Percentiles rank a stretch among this genome's conserved stretches.
phyloP scores from a whole-genome alignment of 2,113 vertebrate genomes.

The Forbesichthys papilliferus region DNA sequence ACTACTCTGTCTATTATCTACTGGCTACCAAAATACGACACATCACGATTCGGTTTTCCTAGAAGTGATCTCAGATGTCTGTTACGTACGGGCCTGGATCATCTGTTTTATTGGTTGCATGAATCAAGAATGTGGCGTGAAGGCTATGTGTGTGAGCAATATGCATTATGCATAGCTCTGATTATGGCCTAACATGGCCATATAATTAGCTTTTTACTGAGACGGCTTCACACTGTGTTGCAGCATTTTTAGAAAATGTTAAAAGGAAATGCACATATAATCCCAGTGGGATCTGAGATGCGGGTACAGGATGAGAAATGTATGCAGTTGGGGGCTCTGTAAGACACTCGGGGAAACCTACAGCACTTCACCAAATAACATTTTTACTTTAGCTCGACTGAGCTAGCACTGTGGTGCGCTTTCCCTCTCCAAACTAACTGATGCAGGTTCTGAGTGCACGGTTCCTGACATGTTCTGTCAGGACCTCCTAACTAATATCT shows the following conservation, averaged over 20 bases:
- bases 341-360: constrained; percentile 41
- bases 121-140: background rate
- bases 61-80: too few relatives aligned
- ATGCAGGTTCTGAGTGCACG: constrained; percentile 22
- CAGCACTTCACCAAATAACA: constrained; percentile 32
- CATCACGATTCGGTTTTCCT: too few relatives aligned
- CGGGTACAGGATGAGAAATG: constrained; percentile 16
- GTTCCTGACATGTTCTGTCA: constrained; percentile 22
- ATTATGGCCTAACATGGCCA: background rate
- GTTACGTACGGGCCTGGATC: too few relatives aligned
- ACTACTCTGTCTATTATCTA: too few relatives aligned
- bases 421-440: constrained; percentile 14
- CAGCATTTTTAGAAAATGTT: background rate
- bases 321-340: constrained; percentile 37
- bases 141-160: background rate
- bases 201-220: background rate
- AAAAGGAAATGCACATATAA: background rate
- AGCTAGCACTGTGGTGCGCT: constrained; percentile 23
- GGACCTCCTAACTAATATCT: constrained; percentile 20
- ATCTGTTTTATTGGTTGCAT: background rate
- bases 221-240: background rate
- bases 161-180: background rate
- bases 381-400: constrained; percentile 17
- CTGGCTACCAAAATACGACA: too few relatives aligned
- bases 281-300: too few relatives aligned